Conservation (phyloP, 2,888 invertebrate genomes). For the Proisotoma minuta region DNA sequence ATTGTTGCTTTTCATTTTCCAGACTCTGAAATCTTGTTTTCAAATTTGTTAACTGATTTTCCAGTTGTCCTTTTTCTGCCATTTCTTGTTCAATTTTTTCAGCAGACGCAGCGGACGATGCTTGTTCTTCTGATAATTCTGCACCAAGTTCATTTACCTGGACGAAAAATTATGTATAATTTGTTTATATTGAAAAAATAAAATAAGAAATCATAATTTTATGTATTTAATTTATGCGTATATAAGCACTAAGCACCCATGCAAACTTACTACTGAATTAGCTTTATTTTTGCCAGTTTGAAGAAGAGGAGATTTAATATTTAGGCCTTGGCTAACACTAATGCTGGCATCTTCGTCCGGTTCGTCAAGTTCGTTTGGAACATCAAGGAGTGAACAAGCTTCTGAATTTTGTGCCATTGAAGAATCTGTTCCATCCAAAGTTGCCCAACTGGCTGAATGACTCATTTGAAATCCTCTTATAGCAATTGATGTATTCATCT, state of each 20-base stretch:
- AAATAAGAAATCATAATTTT: background rate
- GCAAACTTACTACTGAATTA: background rate
- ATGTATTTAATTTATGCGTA: background rate
- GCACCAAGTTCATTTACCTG: constrained; percentile 89
- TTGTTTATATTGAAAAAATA: background rate
- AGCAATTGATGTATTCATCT: constrained; percentile 40
- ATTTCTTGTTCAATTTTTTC: constrained; percentile 86
- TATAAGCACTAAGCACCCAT: too few species aligned
- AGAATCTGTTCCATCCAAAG: constrained; percentile 40
- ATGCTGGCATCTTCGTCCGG: constrained; percentile 30
- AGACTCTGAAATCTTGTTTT: constrained; percentile 41
- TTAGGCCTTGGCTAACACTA: background rate
- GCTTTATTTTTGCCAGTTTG: background rate
- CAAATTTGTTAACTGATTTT: constrained; percentile 36
- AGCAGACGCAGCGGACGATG: constrained; percentile 78
- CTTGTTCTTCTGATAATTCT: constrained; percentile 87
- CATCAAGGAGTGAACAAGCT: constrained; percentile 39
- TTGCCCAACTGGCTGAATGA: constrained; percentile 44
- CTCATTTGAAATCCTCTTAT: constrained; percentile 45
- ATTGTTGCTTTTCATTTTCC: constrained; percentile 44
- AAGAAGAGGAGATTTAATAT: background rate
- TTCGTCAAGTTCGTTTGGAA: constrained; percentile 42
- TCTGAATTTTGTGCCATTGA: constrained; percentile 40
- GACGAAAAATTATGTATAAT: background rate
- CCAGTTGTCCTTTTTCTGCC: constrained; percentile 64